Evolutionary conservation across 1,140 invertebrate species (phyloP).

Genomic region (Drosophila tropicalis): DNA sequence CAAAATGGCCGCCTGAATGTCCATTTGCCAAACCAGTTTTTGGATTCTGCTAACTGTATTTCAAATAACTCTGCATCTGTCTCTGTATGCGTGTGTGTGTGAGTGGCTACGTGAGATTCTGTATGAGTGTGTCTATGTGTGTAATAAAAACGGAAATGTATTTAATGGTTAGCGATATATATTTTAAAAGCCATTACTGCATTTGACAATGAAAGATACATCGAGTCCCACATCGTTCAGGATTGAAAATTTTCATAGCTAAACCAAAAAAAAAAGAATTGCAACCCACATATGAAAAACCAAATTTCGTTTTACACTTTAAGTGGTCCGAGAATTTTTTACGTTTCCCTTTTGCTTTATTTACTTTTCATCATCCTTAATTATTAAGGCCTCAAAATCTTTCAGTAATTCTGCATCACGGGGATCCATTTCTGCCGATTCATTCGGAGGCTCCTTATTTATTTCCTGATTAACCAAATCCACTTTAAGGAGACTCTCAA

Average conservation of each 20-base stretch:
- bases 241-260: conserved; percentile 19
- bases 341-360: no score
- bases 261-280: neutral
- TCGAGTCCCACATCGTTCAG: conserved; percentile 33
- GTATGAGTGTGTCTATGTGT: neutral
- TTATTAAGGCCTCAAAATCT: conserved; percentile 28
- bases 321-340: no score
- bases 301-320: no score
- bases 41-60: conserved; percentile 45
- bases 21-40: conserved; percentile 57
- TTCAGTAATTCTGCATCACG: conserved; percentile 30
- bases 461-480: conserved; percentile 35
- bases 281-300: neutral
- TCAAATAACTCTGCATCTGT: conserved; percentile 8
- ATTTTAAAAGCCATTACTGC: conserved; percentile 62
- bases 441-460: conserved; percentile 1
- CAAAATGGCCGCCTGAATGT: conserved; percentile 60
- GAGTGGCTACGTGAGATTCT: neutral
- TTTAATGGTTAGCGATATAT: conserved; percentile 59
- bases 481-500: conserved; percentile 39
- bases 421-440: conserved; percentile 13
- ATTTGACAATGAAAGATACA: conserved; percentile 59
- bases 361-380: no score
- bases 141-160: conserved; percentile 45
- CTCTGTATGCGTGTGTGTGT: conserved; percentile 2